Evolutionary conservation across 2,888 invertebrate genomes (phyloP).

Genomic region (Drosophila tanythrix): DNA sequence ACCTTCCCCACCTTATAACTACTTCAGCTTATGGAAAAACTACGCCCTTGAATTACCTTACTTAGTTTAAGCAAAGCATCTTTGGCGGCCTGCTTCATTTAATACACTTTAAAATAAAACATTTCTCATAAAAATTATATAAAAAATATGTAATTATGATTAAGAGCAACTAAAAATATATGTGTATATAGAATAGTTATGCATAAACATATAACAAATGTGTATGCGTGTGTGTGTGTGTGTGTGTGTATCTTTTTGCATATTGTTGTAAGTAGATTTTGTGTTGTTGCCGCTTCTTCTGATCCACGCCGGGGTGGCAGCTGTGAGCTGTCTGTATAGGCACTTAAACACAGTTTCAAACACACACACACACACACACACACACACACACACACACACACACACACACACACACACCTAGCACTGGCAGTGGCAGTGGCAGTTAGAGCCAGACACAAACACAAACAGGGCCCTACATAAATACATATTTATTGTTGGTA

Average conservation of each 20-base stretch:
- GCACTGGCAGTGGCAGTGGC: background rate
- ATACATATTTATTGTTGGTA: conserved; percentile 80
- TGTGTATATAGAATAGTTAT: background rate
- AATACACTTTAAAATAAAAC: background rate
- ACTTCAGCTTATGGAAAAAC: background rate
- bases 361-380: conserved; percentile 30
- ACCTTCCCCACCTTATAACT: background rate
- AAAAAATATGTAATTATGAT: background rate
- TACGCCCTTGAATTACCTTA: background rate
- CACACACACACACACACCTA: too few relatives aligned
- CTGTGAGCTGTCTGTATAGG: conserved; percentile 50
- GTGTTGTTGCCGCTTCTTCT: conserved; percentile 31
- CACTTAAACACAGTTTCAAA: conserved; percentile 61
- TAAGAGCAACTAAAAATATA: background rate
- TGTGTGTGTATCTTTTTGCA: background rate
- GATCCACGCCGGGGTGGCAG: conserved; percentile 34
- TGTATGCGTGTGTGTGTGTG: background rate
- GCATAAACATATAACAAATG: background rate
- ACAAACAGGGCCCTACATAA: conserved; percentile 63
- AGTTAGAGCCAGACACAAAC: conserved; percentile 41
- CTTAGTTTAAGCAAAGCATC: background rate
- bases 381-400: conserved; percentile 11
- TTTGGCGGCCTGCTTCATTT: background rate
- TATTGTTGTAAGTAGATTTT: conserved; percentile 23
- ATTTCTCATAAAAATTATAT: background rate